phyloP scores from a whole-genome alignment of 2,797 vertebrate species.

The Gephyroberyx darwinii region DNA sequence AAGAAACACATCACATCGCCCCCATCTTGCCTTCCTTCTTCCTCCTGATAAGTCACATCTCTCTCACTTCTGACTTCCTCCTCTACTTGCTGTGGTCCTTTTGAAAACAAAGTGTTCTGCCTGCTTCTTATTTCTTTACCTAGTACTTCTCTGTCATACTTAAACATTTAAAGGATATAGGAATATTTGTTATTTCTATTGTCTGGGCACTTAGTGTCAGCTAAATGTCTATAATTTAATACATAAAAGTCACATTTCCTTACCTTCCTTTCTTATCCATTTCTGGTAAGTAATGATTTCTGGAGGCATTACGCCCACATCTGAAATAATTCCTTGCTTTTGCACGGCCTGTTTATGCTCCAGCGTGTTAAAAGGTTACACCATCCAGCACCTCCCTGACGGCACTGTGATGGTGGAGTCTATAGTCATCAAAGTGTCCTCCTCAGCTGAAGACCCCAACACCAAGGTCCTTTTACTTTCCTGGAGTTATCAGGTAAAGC shows the following conservation, averaged over 20 bases:
- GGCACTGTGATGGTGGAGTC: slow-evolving; percentile 97
- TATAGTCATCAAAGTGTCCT: slow-evolving; percentile 94
- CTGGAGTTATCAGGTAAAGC: slow-evolving; percentile 95
- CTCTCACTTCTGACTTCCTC: background rate
- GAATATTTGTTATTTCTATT: no score
- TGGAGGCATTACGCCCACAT: background rate
- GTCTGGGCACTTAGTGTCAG: no score
- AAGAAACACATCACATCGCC: background rate
- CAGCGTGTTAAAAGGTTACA: slow-evolving; percentile 91
- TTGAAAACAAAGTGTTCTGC: no score
- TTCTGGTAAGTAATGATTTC: background rate
- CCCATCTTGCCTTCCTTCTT: background rate
- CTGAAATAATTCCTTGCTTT: background rate
- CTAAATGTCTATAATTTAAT: no score
- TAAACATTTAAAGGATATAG: no score
- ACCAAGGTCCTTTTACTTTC: slow-evolving; percentile 94
- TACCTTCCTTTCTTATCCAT: background rate
- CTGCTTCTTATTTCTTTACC: no score
- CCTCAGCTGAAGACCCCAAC: slow-evolving; percentile 88
- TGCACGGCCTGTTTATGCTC: background rate
- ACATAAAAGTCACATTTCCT: no score
- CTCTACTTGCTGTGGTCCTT: background rate
- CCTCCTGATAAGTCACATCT: background rate
- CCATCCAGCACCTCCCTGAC: slow-evolving; percentile 94
- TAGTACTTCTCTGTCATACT: no score